Evolutionary conservation across 2,113 vertebrate genomes (phyloP), one percentile per base, ranked within the genome.

Genomic region (Neogobius melanostomus): DNA sequence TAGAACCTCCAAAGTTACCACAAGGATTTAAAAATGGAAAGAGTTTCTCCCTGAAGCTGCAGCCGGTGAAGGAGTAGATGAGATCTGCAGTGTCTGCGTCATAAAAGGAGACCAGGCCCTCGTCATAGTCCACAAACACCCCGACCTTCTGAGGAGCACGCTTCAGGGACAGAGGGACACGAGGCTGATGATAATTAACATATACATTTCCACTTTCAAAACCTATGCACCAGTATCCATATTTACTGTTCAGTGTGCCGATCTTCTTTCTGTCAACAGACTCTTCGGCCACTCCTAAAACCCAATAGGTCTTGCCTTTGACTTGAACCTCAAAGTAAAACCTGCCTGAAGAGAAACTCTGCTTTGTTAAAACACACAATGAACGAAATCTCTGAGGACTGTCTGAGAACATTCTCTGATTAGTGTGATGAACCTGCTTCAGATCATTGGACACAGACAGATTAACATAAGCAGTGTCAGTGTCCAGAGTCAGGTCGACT

Each of bases 301-400:
- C 1, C 56, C 56, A 4, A 7, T 0, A 42, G n/a, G 7, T 42
- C 56, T 59, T 59, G 0, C 2, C 28, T 42, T 15, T 42, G 28
- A 59, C 56, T 15, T 59, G 21, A 59, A 42, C 56, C 56, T 59
- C 56, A 2, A 59, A 59, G 56, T 59, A 59, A 6, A 59, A 59
- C 28, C 12, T 42, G 28, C 56, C 21, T 59, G 56, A 59, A 42
- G 56, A 42, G 3, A 42, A 42, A 8, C 28, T 42, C 56, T 59
- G 56, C 28, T 59, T 59, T 59, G 56, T 42, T 12, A 59, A 59
- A 12, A 59, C 6, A 59, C 8, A 21, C 1, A 59, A n/a, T n/a
- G n/a, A n/a, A n/a, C n/a, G n/a, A n/a, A n/a, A 59, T 8, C 56
- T 59, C 56, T 42, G 11, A 42, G 28, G 56, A 59, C 28, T 42